These are phyloP conservation scores for Geotrypetes seraphini DNA, from an alignment of 2,797 vertebrate species.

Conservation along the genomic window DNA sequence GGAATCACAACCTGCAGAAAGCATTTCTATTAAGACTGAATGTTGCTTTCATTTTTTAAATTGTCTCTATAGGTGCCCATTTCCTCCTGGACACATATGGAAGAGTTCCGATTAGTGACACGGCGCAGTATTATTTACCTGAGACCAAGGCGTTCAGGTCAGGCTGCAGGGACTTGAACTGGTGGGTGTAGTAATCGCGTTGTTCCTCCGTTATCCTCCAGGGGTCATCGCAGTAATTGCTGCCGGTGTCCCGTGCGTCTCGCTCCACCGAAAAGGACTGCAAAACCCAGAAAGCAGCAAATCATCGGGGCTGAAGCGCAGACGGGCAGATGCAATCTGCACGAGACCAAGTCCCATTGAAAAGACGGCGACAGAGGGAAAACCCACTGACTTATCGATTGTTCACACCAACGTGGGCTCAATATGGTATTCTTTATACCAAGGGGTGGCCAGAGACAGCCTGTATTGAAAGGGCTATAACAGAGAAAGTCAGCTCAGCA, in stretches of 20 bases:
- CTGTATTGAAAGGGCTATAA: too few relatives aligned
- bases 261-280: slow-evolving; percentile 67
- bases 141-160: slow-evolving; percentile 81
- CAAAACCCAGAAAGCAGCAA: slow-evolving; percentile 3
- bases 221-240: slow-evolving; percentile 71
- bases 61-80: background rate
- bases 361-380: too few relatives aligned
- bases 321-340: too few relatives aligned
- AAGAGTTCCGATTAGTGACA: too few relatives aligned
- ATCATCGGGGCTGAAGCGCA: background rate
- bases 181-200: slow-evolving; percentile 85
- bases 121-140: slow-evolving; percentile 67
- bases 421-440: too few relatives aligned
- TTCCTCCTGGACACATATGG: fast-evolving
- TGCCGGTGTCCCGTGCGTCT: slow-evolving; percentile 52
- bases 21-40: too few relatives aligned
- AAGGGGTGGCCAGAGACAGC: too few relatives aligned
- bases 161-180: slow-evolving; percentile 82
- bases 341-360: too few relatives aligned
- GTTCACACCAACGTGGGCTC: too few relatives aligned
- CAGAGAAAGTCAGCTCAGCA: too few relatives aligned
- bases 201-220: slow-evolving; percentile 96
- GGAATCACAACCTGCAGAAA: too few relatives aligned
- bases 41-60: background rate
- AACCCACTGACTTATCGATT: too few relatives aligned